phyloP scores from a whole-genome alignment of 1,140 invertebrate genomes.

The Calephelis nemesis region DNA sequence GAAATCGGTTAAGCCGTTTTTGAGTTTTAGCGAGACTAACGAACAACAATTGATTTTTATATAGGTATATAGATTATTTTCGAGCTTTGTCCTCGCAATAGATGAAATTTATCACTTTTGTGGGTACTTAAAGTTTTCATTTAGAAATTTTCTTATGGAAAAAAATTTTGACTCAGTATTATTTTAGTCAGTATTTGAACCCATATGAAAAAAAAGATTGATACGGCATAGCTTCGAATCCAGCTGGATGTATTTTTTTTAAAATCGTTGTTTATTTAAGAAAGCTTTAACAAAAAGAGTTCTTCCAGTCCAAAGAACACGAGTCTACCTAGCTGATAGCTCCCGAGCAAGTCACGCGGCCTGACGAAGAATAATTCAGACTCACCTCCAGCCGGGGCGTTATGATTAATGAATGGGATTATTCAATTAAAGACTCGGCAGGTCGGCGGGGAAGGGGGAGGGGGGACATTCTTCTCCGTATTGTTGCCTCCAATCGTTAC shows the following conservation, averaged over 20 bases:
- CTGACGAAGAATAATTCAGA: conserved; percentile 71
- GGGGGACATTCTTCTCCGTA: conserved; percentile 33
- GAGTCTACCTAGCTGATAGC: conserved; percentile 40
- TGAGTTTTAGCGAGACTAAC: too few species aligned
- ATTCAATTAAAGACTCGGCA: conserved; percentile 76
- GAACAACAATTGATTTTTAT: too few species aligned
- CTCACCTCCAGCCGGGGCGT: conserved; percentile 67
- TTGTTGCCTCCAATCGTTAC: conserved; percentile 52
- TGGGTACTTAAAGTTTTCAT: too few species aligned
- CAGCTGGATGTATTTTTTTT: not conserved
- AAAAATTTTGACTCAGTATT: too few species aligned
- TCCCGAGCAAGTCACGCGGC: conserved; percentile 46
- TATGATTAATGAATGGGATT: conserved; percentile 76
- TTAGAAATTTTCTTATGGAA: too few species aligned
- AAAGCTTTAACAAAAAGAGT: not conserved
- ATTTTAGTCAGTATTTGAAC: too few species aligned
- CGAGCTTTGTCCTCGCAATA: too few species aligned
- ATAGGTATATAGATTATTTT: too few species aligned
- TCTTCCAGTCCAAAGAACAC: conserved; percentile 15
- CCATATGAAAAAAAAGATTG: too few species aligned
- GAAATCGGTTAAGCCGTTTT: too few species aligned
- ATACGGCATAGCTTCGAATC: too few species aligned
- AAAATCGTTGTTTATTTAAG: not conserved
- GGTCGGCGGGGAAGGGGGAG: conserved; percentile 40
- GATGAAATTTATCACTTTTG: too few species aligned